Conservation (phyloP, 1,140 invertebrate species). For the Bombus fervidus region DNA sequence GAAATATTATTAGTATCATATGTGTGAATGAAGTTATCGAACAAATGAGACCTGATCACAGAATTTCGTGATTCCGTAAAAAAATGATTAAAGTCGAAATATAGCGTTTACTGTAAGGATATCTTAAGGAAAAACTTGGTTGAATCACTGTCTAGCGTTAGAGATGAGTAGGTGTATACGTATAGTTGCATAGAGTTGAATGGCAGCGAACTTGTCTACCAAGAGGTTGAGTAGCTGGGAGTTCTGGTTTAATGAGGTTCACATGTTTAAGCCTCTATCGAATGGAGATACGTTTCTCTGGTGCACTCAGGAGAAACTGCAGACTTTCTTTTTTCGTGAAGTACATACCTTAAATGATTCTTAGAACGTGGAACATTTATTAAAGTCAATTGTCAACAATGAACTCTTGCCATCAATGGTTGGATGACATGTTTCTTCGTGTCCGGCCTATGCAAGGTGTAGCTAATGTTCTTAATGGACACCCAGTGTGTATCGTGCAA, state of each 20-base stretch:
- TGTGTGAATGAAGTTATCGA: neutral
- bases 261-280: slow-evolving; percentile 28
- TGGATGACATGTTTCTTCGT: neutral
- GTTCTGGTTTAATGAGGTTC: slow-evolving; percentile 30
- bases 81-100: neutral
- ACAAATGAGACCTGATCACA: too few species aligned
- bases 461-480: slow-evolving; percentile 26
- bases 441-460: neutral
- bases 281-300: slow-evolving; percentile 23
- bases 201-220: neutral
- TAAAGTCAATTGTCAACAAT: neutral
- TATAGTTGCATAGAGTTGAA: neutral
- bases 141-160: neutral
- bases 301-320: neutral
- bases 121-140: neutral
- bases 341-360: neutral
- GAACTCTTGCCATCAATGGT: neutral
- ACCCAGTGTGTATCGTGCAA: slow-evolving; percentile 33
- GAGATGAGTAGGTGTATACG: neutral
- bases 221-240: slow-evolving; percentile 28
- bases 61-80: neutral
- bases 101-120: neutral
- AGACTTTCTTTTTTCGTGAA: neutral
- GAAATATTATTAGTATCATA: neutral
- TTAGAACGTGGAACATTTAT: neutral